Evolutionary conservation across 92 coral and sea anemone species (phyloP), one percentile per base, ranked within the genome.

Genomic region (Blastomussa wellsi): DNA sequence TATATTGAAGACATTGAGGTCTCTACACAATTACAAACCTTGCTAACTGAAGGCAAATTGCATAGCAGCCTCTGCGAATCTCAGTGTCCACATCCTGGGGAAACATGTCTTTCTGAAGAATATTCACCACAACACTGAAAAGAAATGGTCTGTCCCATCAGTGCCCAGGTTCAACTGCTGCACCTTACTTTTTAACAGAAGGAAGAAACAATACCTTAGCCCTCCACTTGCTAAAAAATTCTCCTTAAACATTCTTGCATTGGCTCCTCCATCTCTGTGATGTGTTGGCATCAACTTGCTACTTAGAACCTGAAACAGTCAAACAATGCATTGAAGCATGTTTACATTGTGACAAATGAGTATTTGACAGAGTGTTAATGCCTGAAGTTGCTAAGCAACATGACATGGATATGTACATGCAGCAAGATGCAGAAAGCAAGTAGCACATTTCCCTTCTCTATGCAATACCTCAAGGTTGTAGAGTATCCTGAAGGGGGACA

Each of bases 211-310:
- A 35, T 86, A 94, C 97, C 90, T 89, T 51, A 94, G 98, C 44
- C 98, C 98, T 48, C 95, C 95, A 1, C 95, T 92, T 39, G 93
- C 94, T 41, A 94, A 81, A 80, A 94, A 94, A 84, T 88, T 86
- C 57, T 94, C 98, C 80, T 94, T 94, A 84, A 94, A 94, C 57
- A 91, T 92, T 76, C 93, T 92, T 28, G 98, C 95, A 90, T 92
- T 92, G 15, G 98, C 98, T 38, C 98, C 98, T 47, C 95, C 98
- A 83, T 94, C 98, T 86, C 98, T 92, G 86, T 92, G 85, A 16
- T 80, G 88, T 37, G 98, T 94, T 35, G 98, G 98, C 98, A 94
- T 94, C 68, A 94, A 83, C 80, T 90, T 94, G 55, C 98, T 88
- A 75, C 98, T 94, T 36, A 94, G 86, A 66, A 94, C 98, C 98